Evolutionary conservation across 53 echinoderm and acorn worm genomes (phyloP).

Genomic region (Antedon mediterranea): DNA sequence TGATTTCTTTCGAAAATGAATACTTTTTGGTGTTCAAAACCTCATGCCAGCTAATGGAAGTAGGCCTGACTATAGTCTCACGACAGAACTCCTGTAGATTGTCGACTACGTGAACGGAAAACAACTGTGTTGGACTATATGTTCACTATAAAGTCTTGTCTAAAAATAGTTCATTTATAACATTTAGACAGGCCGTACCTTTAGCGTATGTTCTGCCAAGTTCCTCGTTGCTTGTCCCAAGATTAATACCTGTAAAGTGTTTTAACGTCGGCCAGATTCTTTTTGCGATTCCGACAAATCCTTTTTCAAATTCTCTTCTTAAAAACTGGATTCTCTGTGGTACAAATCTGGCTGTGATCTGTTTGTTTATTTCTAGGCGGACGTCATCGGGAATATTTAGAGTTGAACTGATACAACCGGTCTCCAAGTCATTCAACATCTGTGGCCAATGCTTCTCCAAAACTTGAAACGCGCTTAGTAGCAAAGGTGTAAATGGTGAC

Average conservation of each 20-base stretch:
- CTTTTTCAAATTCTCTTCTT: conserved; percentile 47
- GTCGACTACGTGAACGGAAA: too few relatives aligned
- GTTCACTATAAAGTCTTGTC: too few relatives aligned
- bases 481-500: conserved; percentile 5
- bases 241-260: not conserved
- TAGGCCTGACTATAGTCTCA: too few relatives aligned
- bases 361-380: conserved; percentile 7
- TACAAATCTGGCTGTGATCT: conserved; percentile 13
- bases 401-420: conserved; percentile 24
- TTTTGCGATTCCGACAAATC: conserved; percentile 37
- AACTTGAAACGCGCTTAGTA: conserved; percentile 21
- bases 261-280: conserved; percentile 53
- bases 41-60: too few relatives aligned
- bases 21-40: too few relatives aligned
- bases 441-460: conserved; percentile 35
- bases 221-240: not conserved
- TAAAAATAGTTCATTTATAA: too few relatives aligned
- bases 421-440: conserved; percentile 36
- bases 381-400: conserved; percentile 12
- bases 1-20: too few relatives aligned
- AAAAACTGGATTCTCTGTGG: conserved; percentile 25
- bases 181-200: too few relatives aligned
- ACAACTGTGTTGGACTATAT: too few relatives aligned
- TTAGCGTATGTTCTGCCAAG: not conserved
- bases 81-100: too few relatives aligned